Evolutionary conservation across 2,797 vertebrate genomes (phyloP).

Genomic region (Acanthurus tractus): DNA sequence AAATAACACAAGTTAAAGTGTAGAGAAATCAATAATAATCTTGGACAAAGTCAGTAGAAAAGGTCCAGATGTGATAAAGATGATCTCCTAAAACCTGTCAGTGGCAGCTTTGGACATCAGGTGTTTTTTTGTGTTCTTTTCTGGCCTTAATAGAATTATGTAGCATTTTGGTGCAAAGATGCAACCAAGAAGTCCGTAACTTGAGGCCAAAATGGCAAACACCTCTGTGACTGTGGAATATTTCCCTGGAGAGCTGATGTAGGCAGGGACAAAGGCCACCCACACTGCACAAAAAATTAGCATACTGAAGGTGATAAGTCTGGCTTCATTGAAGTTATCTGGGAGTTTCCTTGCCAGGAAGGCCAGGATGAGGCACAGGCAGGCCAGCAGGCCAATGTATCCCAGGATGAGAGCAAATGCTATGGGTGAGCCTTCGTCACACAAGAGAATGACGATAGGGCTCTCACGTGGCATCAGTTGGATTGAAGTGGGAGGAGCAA

Average conservation of each 20-base stretch:
- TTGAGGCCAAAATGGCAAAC: constrained; percentile 88
- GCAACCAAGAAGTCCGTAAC: constrained; percentile 85
- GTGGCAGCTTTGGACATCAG: constrained; percentile 70
- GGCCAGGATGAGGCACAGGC: constrained; percentile 84
- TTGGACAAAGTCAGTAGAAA: not conserved
- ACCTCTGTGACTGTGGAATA: constrained; percentile 86
- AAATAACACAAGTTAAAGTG: not conserved
- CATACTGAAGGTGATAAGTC: constrained; percentile 89
- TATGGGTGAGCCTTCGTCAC: constrained; percentile 80
- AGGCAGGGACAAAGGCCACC: constrained; percentile 86
- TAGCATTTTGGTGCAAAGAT: constrained; percentile 86
- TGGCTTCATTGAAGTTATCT: constrained; percentile 87
- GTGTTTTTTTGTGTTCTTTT: constrained; percentile 80
- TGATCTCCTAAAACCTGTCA: constrained; percentile 49
- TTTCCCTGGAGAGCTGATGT: constrained; percentile 87
- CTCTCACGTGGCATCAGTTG: constrained; percentile 78
- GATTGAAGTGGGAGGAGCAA: constrained; percentile 80
- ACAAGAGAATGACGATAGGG: constrained; percentile 83
- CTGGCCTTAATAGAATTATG: constrained; percentile 79
- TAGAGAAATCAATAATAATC: not conserved
- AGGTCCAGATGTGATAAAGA: not conserved
- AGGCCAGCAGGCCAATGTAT: constrained; percentile 86
- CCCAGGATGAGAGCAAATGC: constrained; percentile 84
- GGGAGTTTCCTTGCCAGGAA: constrained; percentile 87
- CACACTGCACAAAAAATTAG: constrained; percentile 88